Evolutionary conservation across 2,113 vertebrate species (phyloP), one percentile per base, ranked within the genome.

Genomic region (Panthera tigris): DNA sequence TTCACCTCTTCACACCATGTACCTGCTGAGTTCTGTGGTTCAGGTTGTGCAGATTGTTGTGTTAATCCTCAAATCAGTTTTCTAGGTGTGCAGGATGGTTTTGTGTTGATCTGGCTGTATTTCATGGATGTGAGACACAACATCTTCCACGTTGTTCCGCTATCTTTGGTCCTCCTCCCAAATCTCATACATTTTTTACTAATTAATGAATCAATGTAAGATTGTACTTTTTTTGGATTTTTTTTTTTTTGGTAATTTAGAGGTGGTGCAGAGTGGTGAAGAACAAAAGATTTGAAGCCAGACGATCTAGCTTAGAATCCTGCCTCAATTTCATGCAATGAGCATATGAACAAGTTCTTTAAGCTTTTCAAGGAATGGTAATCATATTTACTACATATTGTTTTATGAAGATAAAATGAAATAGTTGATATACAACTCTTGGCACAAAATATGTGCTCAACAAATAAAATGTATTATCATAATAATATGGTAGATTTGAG

Each of bases 361-460:
- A 78, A 81, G 4, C 39, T 93, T 95, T 94, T 13, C 4, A n/a
- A 91, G 61, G 63, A 27, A 89, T 36, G 12, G n/a, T 79, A 50
- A 86, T 83, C 33, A 71, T 69, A 92, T 94, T 97, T 91, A 68
- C 50, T 91, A 55, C 36, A 65, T 41, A 87, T 18, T 7, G 23
- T 41, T 93, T 82, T 86, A 86, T 29, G 39, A 82, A 55, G 45
- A 81, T 55, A 86, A 92, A 57, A 27, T 90, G 48, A 97, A 98
- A 78, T 48, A 71, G 25, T 52, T 94, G 21, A 63, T 69, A 78
- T 33, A 81, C 2, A 87, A 55, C 55, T 96, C 61, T 96, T 94
- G 82, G 94, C 82, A 95, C 23, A 80, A 89, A 80, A 36, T 79
- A 48, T 78, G 33, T 74, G 63, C 3, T 89, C n/a, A 92, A 90